Evolutionary conservation across 2,888 invertebrate genomes (phyloP), one percentile per base, ranked within the genome.

Genomic region (Oligia strigilis): DNA sequence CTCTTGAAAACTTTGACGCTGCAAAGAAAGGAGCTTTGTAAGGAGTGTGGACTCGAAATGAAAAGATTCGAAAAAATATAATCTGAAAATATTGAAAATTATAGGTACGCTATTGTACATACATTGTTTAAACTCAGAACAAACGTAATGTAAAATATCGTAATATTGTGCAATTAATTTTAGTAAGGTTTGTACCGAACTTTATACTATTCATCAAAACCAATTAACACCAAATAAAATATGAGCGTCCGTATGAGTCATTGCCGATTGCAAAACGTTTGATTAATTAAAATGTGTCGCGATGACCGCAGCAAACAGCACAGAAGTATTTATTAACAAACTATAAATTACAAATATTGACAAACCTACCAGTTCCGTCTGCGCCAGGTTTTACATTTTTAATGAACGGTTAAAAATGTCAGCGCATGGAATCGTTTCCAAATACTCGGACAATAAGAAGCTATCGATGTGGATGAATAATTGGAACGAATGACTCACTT

Each of bases 261-360:
- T 75, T 69, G 72, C 36, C 69, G 76, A 77, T 81, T 78, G 87
- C 62, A 80, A 60, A 82, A 85, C 60, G 78, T 85, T 82, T 86
- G 74, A 85, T 76, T 82, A 82, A 82, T 86, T 82, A 70, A 80
- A 84, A 77, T 58, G 55, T 72, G 74, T 82, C 76, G 69, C 73
- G 72, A 72, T 74, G 65, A 46, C 49, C 73, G 62, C 52, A 19
- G 40, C 74, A 69, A 52, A 72, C 71, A 69, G 70, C 77, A 55
- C 58, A 52, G 19, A 29, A 74, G 72, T 71, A 66, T 78, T 75
- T 75, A 85, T 77, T 83, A 78, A 80, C 78, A 78, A 83, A 88
- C 78, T 87, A 75, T 73, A 64, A 72, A 85, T 73, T 64, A 82
- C 80, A 80, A 85, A 85, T 76, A 73, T 62, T 76, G 66, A 72